A percentile compares a stretch with the other conserved stretches of the same genome.
Conservation (phyloP, 1,140 invertebrate genomes). For the Lepidurus couesii region DNA sequence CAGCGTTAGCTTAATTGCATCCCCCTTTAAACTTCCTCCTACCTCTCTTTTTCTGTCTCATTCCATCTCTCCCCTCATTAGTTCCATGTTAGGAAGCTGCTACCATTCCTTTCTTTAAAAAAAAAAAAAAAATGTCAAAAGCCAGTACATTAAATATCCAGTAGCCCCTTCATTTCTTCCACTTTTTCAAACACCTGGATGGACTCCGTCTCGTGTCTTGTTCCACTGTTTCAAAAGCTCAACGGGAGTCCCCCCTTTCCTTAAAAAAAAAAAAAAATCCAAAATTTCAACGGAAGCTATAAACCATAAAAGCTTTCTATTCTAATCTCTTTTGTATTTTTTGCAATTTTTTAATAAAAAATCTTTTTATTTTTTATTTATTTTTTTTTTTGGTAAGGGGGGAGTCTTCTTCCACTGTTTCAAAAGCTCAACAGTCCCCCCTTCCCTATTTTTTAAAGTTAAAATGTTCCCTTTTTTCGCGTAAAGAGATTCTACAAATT, state of each 20-base stretch:
- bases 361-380: neutral
- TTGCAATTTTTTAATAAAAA: constrained; percentile 17
- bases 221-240: too few species aligned
- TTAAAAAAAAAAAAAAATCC: neutral
- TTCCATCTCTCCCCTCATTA: neutral
- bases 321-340: neutral
- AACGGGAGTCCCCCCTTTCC: too few species aligned
- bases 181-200: too few species aligned
- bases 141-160: constrained; percentile 5
- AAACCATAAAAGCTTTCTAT: neutral
- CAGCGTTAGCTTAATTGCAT: constrained; percentile 1
- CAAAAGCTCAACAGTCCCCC: too few species aligned
- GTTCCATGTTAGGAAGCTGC: neutral
- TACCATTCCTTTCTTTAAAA: neutral
- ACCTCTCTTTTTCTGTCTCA: neutral
- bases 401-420: too few species aligned
- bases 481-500: too few species aligned
- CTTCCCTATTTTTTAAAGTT: too few species aligned
- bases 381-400: too few species aligned
- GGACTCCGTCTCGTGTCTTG: too few species aligned
- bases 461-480: too few species aligned
- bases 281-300: neutral
- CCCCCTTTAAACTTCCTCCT: neutral
- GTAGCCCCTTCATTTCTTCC: neutral
- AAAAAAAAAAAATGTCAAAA: constrained; percentile 16